These are phyloP conservation scores for Puffinus mauretanicus DNA, from an alignment of 2,113 vertebrate genomes.

Conservation along the genomic window DNA sequence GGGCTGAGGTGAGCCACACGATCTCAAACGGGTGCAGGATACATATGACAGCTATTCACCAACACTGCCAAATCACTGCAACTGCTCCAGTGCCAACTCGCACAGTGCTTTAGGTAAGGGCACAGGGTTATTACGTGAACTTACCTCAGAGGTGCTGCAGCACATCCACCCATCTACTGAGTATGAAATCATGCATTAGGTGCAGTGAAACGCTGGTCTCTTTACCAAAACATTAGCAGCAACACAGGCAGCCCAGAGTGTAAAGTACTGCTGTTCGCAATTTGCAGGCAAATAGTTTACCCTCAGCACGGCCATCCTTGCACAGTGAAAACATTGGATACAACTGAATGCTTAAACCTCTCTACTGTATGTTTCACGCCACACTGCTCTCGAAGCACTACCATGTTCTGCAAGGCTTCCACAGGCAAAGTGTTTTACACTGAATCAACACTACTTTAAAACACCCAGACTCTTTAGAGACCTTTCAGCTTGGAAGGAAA, in stretches of 20 bases:
- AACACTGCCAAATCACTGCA: not conserved
- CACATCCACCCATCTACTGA: not conserved
- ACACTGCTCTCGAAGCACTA: not conserved
- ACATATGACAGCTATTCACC: not conserved
- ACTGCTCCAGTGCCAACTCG: not conserved
- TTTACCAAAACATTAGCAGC: not conserved
- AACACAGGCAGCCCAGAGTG: not conserved
- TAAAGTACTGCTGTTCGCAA: not conserved
- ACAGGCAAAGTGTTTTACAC: not conserved
- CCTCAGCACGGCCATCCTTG: not conserved
- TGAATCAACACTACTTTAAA: not conserved
- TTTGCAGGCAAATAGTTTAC: not conserved
- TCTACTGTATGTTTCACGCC: not conserved
- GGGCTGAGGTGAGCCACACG: not conserved
- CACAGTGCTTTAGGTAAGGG: not conserved
- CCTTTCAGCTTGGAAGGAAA: not conserved
- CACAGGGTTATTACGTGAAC: not conserved
- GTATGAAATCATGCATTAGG: not conserved
- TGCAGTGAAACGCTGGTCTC: not conserved
- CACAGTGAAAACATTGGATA: not conserved
- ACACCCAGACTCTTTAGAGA: not conserved
- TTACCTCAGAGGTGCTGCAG: not conserved
- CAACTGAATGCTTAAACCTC: not conserved
- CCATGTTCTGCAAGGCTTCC: not conserved
- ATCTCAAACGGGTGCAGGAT: not conserved